Conservation (phyloP, 1,140 invertebrate genomes). For the Leptinotarsa defecta region DNA sequence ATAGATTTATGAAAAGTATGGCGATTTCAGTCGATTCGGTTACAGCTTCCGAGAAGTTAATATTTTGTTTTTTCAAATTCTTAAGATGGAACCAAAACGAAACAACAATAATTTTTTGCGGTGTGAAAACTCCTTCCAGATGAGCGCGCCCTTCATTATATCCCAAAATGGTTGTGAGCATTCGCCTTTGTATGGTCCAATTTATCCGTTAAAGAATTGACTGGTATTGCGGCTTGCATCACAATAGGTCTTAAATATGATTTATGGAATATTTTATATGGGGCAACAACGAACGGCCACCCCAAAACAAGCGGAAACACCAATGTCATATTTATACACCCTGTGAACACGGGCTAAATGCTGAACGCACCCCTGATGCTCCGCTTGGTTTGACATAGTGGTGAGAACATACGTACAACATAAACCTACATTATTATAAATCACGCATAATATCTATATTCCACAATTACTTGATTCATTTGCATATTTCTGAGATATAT, state of each 20-base stretch:
- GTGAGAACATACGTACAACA: constrained; percentile 29
- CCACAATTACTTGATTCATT: constrained; percentile 21
- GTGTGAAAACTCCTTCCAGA: constrained; percentile 30
- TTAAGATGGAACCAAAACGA: neutral
- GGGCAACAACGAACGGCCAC: constrained; percentile 33
- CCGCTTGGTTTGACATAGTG: constrained; percentile 22
- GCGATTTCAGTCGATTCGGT: too few relatives aligned
- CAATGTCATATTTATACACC: constrained; percentile 20
- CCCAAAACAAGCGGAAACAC: constrained; percentile 30
- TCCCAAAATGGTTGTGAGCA: constrained; percentile 22
- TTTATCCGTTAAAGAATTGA: constrained; percentile 41
- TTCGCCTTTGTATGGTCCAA: constrained; percentile 36
- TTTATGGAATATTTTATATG: constrained; percentile 49
- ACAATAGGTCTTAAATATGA: constrained; percentile 48
- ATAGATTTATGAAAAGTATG: too few relatives aligned
- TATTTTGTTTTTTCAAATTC: too few relatives aligned
- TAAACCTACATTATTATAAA: constrained; percentile 23
- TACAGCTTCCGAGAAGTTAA: too few relatives aligned
- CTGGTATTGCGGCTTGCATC: constrained; percentile 24
- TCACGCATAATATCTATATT: constrained; percentile 29
- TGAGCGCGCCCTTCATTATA: constrained; percentile 28
- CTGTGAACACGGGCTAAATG: constrained; percentile 15
- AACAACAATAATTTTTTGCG: constrained; percentile 8
- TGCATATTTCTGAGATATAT: constrained; percentile 25
- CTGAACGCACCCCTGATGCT: constrained; percentile 19